phyloP scores from a whole-genome alignment of 92 coral and sea anemone genomes.

The Parazoanthus darwini region DNA sequence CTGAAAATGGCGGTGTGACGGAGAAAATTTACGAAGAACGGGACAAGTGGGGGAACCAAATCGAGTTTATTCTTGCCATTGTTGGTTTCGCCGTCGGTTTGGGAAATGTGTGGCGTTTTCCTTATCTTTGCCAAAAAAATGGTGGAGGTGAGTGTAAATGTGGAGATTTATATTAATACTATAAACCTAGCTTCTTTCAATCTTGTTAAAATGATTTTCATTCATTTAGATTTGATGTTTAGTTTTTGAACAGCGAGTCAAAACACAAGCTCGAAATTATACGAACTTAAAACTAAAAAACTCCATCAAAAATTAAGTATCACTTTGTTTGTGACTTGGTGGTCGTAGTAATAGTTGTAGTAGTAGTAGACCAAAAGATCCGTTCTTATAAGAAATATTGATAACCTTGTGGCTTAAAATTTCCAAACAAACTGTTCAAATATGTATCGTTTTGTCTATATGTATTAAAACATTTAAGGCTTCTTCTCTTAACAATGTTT shows the following conservation, averaged over 20 bases:
- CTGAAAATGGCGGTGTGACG: conserved; percentile 41
- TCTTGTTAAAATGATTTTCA: conserved; percentile 26
- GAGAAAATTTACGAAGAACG: conserved; percentile 39
- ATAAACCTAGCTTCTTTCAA: not conserved
- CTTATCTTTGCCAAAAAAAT: conserved; percentile 41
- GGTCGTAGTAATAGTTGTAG: not conserved
- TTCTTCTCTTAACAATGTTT: not conserved
- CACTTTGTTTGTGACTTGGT: not conserved
- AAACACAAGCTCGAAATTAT: not conserved
- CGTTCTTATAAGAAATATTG: not conserved
- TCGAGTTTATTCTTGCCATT: conserved; percentile 37
- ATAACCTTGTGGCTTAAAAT: not conserved
- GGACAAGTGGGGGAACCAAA: conserved; percentile 41
- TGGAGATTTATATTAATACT: not conserved
- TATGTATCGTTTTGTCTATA: not conserved
- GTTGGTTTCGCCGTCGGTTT: conserved; percentile 39
- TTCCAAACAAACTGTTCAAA: conserved; percentile 9
- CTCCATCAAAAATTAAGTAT: not conserved
- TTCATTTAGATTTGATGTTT: conserved; percentile 13
- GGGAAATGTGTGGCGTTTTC: conserved; percentile 45
- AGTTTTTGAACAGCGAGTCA: not conserved
- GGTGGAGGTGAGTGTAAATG: conserved; percentile 24
- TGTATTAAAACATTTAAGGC: not conserved
- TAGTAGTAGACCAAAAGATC: not conserved
- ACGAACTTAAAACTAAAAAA: not conserved